phyloP scores from a whole-genome alignment of 2,888 invertebrate genomes.

The Rhagophthalmus giganteus region DNA sequence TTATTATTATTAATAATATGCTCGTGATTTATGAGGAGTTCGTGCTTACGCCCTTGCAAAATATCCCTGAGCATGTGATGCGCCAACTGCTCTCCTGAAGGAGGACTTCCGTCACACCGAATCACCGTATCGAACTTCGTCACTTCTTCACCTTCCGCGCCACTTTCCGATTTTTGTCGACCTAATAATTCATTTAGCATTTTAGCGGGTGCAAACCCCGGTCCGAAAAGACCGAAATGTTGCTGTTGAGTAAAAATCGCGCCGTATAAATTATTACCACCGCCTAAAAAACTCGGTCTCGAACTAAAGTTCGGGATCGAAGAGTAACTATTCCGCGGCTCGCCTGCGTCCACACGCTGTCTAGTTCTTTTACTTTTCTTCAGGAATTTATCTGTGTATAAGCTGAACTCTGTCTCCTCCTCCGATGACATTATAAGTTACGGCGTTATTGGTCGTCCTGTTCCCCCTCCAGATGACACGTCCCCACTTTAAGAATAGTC shows the following conservation, averaged over 20 bases:
- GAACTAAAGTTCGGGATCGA: slow-evolving; percentile 76
- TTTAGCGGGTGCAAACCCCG: slow-evolving; percentile 85
- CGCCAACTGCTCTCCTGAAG: slow-evolving; percentile 62
- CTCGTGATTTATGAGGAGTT: slow-evolving; percentile 64
- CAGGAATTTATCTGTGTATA: slow-evolving; percentile 90
- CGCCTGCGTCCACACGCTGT: slow-evolving; percentile 95
- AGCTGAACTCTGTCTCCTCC: slow-evolving; percentile 93
- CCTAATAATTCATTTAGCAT: slow-evolving; percentile 90
- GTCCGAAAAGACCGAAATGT: slow-evolving; percentile 80
- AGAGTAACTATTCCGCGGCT: slow-evolving; percentile 91
- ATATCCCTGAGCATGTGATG: slow-evolving; percentile 90
- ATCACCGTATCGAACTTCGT: slow-evolving; percentile 52
- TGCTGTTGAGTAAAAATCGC: slow-evolving; percentile 81
- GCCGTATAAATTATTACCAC: slow-evolving; percentile 76
- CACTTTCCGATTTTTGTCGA: slow-evolving; percentile 64
- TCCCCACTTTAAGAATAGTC: slow-evolving; percentile 61
- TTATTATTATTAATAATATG: slow-evolving; percentile 58
- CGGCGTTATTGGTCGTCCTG: slow-evolving; percentile 79
- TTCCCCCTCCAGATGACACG: slow-evolving; percentile 63
- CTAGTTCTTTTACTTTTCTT: slow-evolving; percentile 92
- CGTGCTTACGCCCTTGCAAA: slow-evolving; percentile 85
- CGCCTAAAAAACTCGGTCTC: slow-evolving; percentile 69
- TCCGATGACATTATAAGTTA: slow-evolving; percentile 95
- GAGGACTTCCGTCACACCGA: slow-evolving; percentile 62
- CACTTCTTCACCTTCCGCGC: slow-evolving; percentile 53